These are phyloP conservation scores for Octodonta nipae DNA, from an alignment of 2,888 invertebrate genomes.

Conservation along the genomic window DNA sequence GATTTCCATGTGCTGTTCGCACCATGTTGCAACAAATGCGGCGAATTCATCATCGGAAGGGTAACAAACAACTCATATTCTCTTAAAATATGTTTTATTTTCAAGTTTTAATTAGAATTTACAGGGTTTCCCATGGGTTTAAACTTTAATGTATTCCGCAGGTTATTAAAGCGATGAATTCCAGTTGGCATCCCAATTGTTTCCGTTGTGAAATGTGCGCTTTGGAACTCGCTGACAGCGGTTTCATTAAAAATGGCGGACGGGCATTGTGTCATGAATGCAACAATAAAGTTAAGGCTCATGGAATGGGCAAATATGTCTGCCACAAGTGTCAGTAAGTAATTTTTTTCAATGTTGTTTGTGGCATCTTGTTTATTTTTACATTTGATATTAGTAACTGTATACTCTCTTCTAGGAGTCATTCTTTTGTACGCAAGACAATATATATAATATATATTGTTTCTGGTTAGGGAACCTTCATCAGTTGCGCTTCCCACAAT, in stretches of 20 bases:
- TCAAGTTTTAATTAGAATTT: neutral
- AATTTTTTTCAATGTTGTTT: neutral
- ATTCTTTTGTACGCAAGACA: too few relatives aligned
- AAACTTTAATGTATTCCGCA: too few relatives aligned
- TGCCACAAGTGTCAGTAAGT: conserved; percentile 97
- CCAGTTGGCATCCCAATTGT: conserved; percentile 97
- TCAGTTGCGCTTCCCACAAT: too few relatives aligned
- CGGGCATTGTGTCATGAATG: conserved; percentile 89
- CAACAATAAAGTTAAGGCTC: conserved; percentile 90
- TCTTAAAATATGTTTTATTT: too few relatives aligned
- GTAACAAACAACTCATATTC: conserved; percentile 46
- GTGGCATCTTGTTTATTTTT: neutral
- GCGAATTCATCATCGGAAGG: conserved; percentile 93
- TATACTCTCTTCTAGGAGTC: too few relatives aligned
- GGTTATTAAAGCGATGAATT: conserved; percentile 98
- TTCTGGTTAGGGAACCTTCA: too few relatives aligned
- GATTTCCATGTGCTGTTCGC: conserved; percentile 95
- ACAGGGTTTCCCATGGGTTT: too few relatives aligned
- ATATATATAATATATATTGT: too few relatives aligned
- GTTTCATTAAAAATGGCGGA: conserved; percentile 86
- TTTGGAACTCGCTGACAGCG: conserved; percentile 85
- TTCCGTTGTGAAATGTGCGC: conserved; percentile 92
- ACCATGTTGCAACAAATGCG: conserved; percentile 56
- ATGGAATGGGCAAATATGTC: conserved; percentile 88
- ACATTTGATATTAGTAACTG: too few relatives aligned